Conservation (phyloP, 2,113 vertebrate genomes). For the Aegotheles bennettii region DNA sequence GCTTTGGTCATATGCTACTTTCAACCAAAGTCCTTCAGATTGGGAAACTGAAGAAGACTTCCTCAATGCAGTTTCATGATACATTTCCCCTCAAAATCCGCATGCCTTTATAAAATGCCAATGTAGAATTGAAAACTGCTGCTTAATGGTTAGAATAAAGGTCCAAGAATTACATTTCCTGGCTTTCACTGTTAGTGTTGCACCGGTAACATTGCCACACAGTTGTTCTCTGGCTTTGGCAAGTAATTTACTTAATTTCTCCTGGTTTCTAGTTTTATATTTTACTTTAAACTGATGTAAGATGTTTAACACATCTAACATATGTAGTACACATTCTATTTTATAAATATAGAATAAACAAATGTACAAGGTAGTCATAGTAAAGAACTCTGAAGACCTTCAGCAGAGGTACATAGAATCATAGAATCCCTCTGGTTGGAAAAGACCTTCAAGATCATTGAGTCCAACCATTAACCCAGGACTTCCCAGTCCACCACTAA, state of each 20-base stretch:
- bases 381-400: neutral
- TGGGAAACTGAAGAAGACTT: neutral
- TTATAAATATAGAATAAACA: neutral
- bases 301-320: neutral
- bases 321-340: neutral
- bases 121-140: neutral
- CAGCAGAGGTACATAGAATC: neutral
- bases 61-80: neutral
- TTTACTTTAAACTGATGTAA: neutral
- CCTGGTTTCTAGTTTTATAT: neutral
- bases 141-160: neutral
- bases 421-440: no score
- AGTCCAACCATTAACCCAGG: no score
- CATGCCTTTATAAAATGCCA: neutral
- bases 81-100: neutral
- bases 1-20: neutral
- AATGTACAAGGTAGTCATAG: neutral
- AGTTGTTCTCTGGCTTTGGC: neutral
- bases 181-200: neutral
- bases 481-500: no score
- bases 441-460: no score
- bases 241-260: neutral
- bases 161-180: neutral
- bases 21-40: neutral
- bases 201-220: accelerated